A percentile compares a stretch with the other conserved stretches of the same genome.
These are phyloP conservation scores for Pissodes strobi DNA, from an alignment of 1,140 invertebrate species.

Conservation along the genomic window DNA sequence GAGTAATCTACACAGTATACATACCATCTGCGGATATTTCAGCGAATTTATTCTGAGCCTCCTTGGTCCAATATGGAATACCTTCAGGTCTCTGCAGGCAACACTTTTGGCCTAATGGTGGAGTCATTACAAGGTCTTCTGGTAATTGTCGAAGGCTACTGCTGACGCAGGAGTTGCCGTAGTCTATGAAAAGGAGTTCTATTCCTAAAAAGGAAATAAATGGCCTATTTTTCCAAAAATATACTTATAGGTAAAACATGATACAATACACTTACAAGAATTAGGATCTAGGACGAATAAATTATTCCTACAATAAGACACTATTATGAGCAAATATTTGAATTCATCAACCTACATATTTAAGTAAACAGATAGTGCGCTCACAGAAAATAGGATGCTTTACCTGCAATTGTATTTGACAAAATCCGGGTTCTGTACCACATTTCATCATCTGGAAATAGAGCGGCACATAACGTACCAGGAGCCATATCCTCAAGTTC, in stretches of 20 bases:
- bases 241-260: too few species aligned
- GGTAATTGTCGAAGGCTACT: slow-evolving; percentile 65
- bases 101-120: slow-evolving; percentile 66
- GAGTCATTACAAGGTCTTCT: slow-evolving; percentile 64
- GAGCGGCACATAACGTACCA: slow-evolving; percentile 68
- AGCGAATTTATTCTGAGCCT: slow-evolving; percentile 66
- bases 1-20: too few species aligned
- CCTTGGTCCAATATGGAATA: slow-evolving; percentile 65
- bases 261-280: too few species aligned
- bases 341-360: too few species aligned
- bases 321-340: too few species aligned
- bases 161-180: slow-evolving; percentile 69
- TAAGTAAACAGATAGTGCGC: too few species aligned
- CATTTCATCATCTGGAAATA: slow-evolving; percentile 68
- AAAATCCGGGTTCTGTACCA: slow-evolving; percentile 74
- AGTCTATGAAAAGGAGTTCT: slow-evolving; percentile 74
- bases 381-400: not conserved
- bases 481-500: slow-evolving; percentile 58
- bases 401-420: slow-evolving; percentile 61
- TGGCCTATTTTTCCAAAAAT: too few species aligned
- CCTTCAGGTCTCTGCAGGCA: slow-evolving; percentile 64
- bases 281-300: too few species aligned
- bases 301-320: too few species aligned
- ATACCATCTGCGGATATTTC: slow-evolving; percentile 64
- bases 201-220: slow-evolving; percentile 33